phyloP scores from a whole-genome alignment of 92 coral and sea anemone species.

The Montipora capitata region DNA sequence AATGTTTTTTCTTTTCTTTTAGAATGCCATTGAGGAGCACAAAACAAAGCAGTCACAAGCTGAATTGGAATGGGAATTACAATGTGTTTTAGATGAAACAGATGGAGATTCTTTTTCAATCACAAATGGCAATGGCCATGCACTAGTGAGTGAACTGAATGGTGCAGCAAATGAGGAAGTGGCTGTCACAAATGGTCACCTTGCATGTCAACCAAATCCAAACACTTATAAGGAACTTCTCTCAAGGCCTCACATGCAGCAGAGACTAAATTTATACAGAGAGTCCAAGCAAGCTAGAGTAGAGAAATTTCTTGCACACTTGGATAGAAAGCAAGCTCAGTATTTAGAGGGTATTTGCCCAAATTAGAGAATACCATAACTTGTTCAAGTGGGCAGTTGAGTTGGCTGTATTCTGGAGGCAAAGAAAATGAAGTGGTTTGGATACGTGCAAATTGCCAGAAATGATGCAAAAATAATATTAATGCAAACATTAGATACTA shows the following conservation, averaged over 20 bases:
- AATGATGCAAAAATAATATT: no score
- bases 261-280: constrained; percentile 67
- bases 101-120: constrained; percentile 12
- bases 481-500: no score
- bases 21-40: constrained; percentile 79
- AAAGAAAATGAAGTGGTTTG: no score
- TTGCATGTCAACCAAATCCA: constrained; percentile 22
- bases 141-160: constrained; percentile 26
- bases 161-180: constrained; percentile 26
- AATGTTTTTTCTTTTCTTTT: neutral
- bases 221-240: constrained; percentile 59
- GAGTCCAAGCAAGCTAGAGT: constrained; percentile 78
- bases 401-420: no score
- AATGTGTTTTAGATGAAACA: constrained; percentile 76
- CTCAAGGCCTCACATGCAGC: constrained; percentile 71
- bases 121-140: constrained; percentile 60
- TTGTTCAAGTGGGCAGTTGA: no score
- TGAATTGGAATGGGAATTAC: constrained; percentile 86
- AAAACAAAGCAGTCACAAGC: constrained; percentile 52
- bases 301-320: constrained; percentile 75
- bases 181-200: constrained; percentile 61
- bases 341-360: constrained; percentile 78
- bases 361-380: no score
- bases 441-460: no score
- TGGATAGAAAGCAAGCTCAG: constrained; percentile 66